Base-by-base conservation (phyloP, 2,888 invertebrate species). In the Oxytorus armatus region DNA sequence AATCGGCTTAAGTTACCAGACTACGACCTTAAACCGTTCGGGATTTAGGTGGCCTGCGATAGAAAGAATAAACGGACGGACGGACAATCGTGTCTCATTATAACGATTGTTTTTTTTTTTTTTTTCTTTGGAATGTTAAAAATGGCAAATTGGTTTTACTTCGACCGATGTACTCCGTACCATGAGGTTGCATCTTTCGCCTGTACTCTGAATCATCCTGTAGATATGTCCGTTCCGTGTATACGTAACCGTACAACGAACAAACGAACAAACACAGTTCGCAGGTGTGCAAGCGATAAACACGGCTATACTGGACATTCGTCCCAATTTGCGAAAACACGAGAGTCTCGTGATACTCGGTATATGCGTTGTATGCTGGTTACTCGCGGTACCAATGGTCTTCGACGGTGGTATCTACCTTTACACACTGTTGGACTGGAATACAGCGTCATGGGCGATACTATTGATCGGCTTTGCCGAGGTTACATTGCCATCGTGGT, bases 371-470 rank as follows among this genome's bases (percentile, higher is more conserved):
- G 85, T 92, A 0, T 95, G 95, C 86, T 96, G 95, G 91, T 83
- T 96, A 10, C 92, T 95, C 51, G 96, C 95, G 0, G 88, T 97
- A 42, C 95, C 96, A 29, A 95, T 97, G 95, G 95, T 96, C 89
- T 96, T 95, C 88, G 93, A 95, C 85, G 96, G 95, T 3, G 96
- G 96, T 10, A 94, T 96, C 73, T 96, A 95, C 88, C 91, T 96
- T 83, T 95, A 96, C 88, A 95, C 95, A 4, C 88, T 96, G 68
- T 93, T 96, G 92, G 96, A 96, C 91, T 95, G 95, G 95, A 96
- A 96, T 90, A 95, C 95, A 0, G 96, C 96, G 8, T 95, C 95
- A 0, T 96, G 96, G 95, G 96, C 96, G 16, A 95, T 96, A 74
- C 92, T 96, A 59, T 92, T 96, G 75, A 95, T 96, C 86, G 96